Evolutionary conservation across 2,797 vertebrate genomes (phyloP), one percentile per base, ranked within the genome.

Genomic region (Nannoperca obscura): DNA sequence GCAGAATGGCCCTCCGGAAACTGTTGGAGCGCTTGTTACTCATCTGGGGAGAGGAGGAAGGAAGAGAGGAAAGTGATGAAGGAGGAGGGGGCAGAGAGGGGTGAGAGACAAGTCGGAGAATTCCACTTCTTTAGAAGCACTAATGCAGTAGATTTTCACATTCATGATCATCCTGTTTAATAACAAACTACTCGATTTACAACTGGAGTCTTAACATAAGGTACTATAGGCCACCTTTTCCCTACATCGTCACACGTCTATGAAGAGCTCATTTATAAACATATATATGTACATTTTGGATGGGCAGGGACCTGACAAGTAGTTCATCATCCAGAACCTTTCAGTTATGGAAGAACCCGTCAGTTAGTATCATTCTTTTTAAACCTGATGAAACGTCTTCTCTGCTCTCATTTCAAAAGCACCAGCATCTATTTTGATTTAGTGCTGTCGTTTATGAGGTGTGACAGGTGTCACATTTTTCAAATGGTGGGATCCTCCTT

Each of bases 1-100:
- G 97, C n/a, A 98, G 94, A 82, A 99, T 98, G 83, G 98, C 98
- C 40, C 97, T 95, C 46, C 97, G 96, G 92, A 99, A 99, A 84
- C 98, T 99, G 91, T 98, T 98, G 2, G 97, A 98, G 49, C 98
- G 95, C 80, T 99, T 99, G 95, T 96, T 99, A 85, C 97, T 97
- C 96, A 99, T 97, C 98, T 99, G 92, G 30, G 30, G 27, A 34
- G n/a, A 2, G 5, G 30, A 32, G 9, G n/a, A 27, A 6, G 27
- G 12, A 27, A n/a, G 40, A 60, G 50, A 47, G 20, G 40, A 53
- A 53, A 50, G 60, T 13, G 52, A 15, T 5, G 11, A 47, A 64
- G 14, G 22, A 32, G 15, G 42, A 60, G 36, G 19, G 59, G 40
- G 1, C 5, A 40, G 24, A 7, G 22, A 34, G 15, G 44, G 17